Evolutionary conservation across 2,888 invertebrate species (phyloP).

Genomic region (Drosophila quinaria): DNA sequence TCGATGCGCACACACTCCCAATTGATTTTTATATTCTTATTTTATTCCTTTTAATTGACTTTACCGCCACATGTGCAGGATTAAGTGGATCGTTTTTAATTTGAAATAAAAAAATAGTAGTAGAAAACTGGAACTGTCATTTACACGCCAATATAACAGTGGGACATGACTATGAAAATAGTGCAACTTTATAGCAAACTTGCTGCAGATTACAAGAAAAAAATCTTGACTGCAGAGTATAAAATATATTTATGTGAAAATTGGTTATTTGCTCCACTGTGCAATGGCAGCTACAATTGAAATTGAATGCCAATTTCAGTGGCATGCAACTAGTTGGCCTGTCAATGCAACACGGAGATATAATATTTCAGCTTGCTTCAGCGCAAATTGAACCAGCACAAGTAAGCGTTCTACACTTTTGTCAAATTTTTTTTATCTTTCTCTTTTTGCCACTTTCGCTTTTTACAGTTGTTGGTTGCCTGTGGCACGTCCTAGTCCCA

Average conservation of each 20-base stretch:
- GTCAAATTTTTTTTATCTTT: constrained; percentile 27
- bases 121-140: constrained; percentile 35
- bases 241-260: not conserved
- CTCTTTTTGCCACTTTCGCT: constrained; percentile 34
- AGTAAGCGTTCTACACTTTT: constrained; percentile 32
- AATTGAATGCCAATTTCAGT: constrained; percentile 73
- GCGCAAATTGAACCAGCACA: constrained; percentile 38
- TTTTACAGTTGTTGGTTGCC: constrained; percentile 33
- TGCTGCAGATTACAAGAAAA: not conserved
- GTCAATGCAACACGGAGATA: constrained; percentile 62
- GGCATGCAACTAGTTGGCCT: constrained; percentile 76
- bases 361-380: constrained; percentile 65
- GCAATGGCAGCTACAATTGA: constrained; percentile 58
- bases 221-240: not conserved
- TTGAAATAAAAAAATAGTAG: constrained; percentile 37
- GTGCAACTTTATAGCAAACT: not conserved
- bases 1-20: constrained; percentile 21
- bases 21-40: constrained; percentile 33
- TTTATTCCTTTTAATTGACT: constrained; percentile 64
- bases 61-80: constrained; percentile 56
- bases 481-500: constrained; percentile 61
- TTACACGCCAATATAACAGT: constrained; percentile 40
- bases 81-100: constrained; percentile 66
- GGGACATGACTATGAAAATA: not conserved
- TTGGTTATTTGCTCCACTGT: not conserved